A percentile compares a stretch with the other conserved stretches of the same genome.
phyloP scores from a whole-genome alignment of 2,888 invertebrate species.

The Ophonus ardosiacus region DNA sequence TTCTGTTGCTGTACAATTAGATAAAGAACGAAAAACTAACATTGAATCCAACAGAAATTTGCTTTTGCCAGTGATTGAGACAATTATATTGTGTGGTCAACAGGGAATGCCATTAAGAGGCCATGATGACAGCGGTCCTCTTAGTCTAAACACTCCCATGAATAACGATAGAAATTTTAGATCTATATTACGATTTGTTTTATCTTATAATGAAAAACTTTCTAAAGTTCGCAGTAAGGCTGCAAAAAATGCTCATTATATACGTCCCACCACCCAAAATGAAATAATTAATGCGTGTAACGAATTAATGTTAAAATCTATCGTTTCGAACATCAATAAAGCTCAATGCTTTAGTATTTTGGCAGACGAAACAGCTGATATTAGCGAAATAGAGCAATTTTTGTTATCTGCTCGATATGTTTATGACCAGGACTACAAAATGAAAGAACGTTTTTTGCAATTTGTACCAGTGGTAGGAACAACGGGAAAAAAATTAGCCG shows the following conservation, averaged over 20 bases:
- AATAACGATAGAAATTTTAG: not conserved
- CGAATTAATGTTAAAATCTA: not conserved
- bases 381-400: too few species aligned
- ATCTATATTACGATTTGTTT: not conserved
- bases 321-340: too few species aligned
- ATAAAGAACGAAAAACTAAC: not conserved
- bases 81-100: not conserved
- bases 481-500: too few species aligned
- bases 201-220: not conserved
- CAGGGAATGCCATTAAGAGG: not conserved
- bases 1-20: not conserved
- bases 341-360: too few species aligned
- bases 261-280: not conserved
- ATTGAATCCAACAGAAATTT: not conserved
- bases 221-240: not conserved
- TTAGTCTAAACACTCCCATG: not conserved
- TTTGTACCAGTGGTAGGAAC: too few species aligned
- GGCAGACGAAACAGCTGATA: too few species aligned
- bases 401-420: too few species aligned
- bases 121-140: not conserved
- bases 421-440: too few species aligned
- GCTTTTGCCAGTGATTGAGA: not conserved
- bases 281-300: not conserved
- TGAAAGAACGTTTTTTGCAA: too few species aligned
- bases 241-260: not conserved